Evolutionary conservation across 2,888 invertebrate genomes (phyloP).

Genomic region (Eurytoma californica): DNA sequence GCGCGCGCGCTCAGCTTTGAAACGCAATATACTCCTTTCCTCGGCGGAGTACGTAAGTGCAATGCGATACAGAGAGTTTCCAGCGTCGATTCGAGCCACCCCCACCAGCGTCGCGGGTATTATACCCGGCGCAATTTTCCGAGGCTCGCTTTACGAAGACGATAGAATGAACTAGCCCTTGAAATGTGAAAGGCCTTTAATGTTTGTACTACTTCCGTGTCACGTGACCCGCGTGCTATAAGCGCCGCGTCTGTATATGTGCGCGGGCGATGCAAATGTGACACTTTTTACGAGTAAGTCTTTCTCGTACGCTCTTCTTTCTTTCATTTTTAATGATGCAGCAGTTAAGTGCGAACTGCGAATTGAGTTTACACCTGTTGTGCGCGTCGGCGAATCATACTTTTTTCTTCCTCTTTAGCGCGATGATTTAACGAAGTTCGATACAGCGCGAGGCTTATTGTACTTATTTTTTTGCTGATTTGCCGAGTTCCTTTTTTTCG

Average conservation of each 20-base stretch:
- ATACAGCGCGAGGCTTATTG: no score
- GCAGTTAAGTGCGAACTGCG: no score
- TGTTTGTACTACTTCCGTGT: neutral
- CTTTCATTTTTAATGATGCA: neutral
- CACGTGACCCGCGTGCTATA: slow-evolving; percentile 12
- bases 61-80: slow-evolving; percentile 15
- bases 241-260: neutral
- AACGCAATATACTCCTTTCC: slow-evolving; percentile 7
- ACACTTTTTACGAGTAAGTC: neutral
- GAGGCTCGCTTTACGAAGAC: neutral
- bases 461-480: no score
- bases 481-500: no score
- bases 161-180: slow-evolving; percentile 35
- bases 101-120: neutral
- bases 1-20: neutral
- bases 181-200: slow-evolving; percentile 48
- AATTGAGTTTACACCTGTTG: no score
- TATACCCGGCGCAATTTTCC: neutral
- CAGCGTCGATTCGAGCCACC: neutral
- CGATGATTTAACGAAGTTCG: no score
- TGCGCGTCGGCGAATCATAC: no score
- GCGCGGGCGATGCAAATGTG: neutral
- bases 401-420: no score
- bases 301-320: neutral
- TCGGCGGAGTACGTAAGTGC: neutral